Conservation (phyloP, 2,888 invertebrate genomes). For the Cremastobaeus sp. region DNA sequence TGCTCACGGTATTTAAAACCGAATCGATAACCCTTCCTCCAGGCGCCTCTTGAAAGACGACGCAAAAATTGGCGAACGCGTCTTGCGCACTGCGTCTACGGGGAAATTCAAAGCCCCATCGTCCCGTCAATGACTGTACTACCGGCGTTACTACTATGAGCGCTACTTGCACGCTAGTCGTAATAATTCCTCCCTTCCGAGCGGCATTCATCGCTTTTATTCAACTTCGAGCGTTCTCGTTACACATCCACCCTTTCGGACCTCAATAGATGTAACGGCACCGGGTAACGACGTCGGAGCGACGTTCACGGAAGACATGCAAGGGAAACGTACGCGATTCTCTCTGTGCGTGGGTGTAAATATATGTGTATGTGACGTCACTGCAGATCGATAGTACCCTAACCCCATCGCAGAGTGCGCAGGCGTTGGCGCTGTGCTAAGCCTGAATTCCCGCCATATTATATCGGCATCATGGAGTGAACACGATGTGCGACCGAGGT, state of each 20-base stretch:
- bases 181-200: slow-evolving; percentile 36
- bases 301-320: slow-evolving; percentile 37
- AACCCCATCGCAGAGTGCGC: slow-evolving; percentile 66
- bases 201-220: slow-evolving; percentile 29
- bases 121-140: slow-evolving; percentile 55
- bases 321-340: slow-evolving; percentile 13
- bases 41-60: slow-evolving; percentile 14
- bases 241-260: neutral
- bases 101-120: slow-evolving; percentile 48
- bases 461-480: slow-evolving; percentile 73
- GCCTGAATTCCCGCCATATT: slow-evolving; percentile 74
- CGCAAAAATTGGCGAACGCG: slow-evolving; percentile 40
- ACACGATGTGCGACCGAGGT: slow-evolving; percentile 84
- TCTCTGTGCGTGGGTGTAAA: slow-evolving; percentile 50
- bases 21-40: slow-evolving; percentile 43
- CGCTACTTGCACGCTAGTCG: slow-evolving; percentile 40
- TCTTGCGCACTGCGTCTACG: slow-evolving; percentile 50
- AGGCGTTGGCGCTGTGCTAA: slow-evolving; percentile 64
- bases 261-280: slow-evolving; percentile 31
- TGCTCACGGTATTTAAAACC: slow-evolving; percentile 50
- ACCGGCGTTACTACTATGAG: slow-evolving; percentile 58
- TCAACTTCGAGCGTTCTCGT: slow-evolving; percentile 12
- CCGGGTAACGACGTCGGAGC: slow-evolving; percentile 34
- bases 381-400: slow-evolving; percentile 74
- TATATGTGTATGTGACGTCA: slow-evolving; percentile 71